phyloP scores from a whole-genome alignment of 2,113 vertebrate species.

The Poeciliopsis turrubarensis region DNA sequence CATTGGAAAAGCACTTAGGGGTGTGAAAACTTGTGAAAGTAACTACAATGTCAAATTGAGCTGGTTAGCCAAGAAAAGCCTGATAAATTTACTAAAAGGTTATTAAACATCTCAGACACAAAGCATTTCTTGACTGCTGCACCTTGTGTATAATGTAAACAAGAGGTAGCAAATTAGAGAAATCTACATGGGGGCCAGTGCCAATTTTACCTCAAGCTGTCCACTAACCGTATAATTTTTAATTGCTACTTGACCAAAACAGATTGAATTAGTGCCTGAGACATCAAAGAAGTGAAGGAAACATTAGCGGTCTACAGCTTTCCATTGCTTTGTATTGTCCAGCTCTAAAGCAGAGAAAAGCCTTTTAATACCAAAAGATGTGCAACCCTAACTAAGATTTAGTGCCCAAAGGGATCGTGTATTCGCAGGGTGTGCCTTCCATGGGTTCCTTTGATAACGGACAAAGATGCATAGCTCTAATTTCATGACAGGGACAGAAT shows the following conservation, averaged over 20 bases:
- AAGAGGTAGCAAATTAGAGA: background rate
- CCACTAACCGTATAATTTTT: background rate
- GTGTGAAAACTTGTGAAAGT: background rate
- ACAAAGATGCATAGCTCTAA: slow-evolving; percentile 44
- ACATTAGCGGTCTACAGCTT: slow-evolving; percentile 7
- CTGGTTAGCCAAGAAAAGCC: background rate
- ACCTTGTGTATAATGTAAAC: background rate
- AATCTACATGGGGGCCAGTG: background rate
- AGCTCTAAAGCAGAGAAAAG: slow-evolving; percentile 26
- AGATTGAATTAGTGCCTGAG: background rate
- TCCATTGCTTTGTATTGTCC: background rate
- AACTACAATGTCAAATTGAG: background rate
- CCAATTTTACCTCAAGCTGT: background rate
- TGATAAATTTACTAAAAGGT: slow-evolving; percentile 6
- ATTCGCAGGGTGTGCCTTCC: slow-evolving; percentile 17
- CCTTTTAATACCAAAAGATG: slow-evolving; percentile 28
- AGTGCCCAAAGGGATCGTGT: slow-evolving; percentile 30
- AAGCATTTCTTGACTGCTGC: slow-evolving; percentile 8
- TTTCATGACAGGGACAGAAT: slow-evolving; percentile 37
- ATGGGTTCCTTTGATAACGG: slow-evolving; percentile 30
- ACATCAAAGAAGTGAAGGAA: background rate
- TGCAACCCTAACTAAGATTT: slow-evolving; percentile 40
- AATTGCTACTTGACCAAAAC: background rate
- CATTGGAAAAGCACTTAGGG: background rate
- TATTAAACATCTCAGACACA: slow-evolving; percentile 4